Base-by-base conservation (phyloP, 1,140 invertebrate genomes). In the Batillaria attramentaria region DNA sequence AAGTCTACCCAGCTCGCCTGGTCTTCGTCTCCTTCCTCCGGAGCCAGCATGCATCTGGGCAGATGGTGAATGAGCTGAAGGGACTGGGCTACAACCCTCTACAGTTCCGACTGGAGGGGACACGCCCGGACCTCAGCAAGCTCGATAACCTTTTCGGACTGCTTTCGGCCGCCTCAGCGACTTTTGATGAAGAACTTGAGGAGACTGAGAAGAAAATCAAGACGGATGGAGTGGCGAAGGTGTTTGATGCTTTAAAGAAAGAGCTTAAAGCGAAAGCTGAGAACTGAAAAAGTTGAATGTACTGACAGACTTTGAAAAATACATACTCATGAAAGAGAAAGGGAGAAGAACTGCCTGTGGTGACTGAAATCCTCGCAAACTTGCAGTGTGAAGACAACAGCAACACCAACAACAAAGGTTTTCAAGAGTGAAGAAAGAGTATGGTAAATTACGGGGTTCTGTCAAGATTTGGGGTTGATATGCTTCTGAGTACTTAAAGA, bases 11-110 rank as follows among this genome's bases (percentile, higher is more conserved):
- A 54, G 88, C 88, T 10, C 85, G 85, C 54, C 79, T 91, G 18
- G 88, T 91, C 0, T 90, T 91, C 77, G 87, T 91, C 4, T 91
- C 90, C 3, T 91, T 91, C 79, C 81, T 90, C 3, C 35, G 78
- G 24, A 60, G 72, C 43, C 90, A 91, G 80, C 85, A 88, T 68
- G 46, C 68, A 42, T 31, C 84, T 37, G 89, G 89, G 28, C 83
- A 89, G 68, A 91, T 91, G 90, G 85, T 88, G 1, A 73, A 28
- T 8, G 79, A 79, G 42, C 75, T 89, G 18, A 74, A 85, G 37
- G 35, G 42, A 0, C 37, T 65, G 24, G 87, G 86, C 13, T 84
- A 84, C 35, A 78, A 86, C 46, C 86, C 87, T 5, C 60, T 88
- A n/a, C 86, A 89, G 77, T 89, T 88, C 75, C 82, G 85, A 54